These are phyloP conservation scores for Beroe ovata DNA, from an alignment of 37 sponge, comb jelly and placozoan genomes.

Conservation along the genomic window DNA sequence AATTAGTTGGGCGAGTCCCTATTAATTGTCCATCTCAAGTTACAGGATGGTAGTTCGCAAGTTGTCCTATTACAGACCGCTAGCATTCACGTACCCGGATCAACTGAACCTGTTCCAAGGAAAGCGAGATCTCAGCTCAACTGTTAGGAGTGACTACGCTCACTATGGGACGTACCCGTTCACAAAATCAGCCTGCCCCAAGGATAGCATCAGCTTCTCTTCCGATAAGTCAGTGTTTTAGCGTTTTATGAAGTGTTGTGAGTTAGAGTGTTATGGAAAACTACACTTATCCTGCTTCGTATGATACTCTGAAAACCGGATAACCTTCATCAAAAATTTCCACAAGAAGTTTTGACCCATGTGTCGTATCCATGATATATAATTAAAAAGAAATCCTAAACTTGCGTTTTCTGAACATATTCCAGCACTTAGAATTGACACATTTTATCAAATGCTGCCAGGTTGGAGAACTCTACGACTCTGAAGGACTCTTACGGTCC, in stretches of 20 bases:
- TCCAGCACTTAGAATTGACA: too few relatives aligned
- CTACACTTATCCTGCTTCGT: too few relatives aligned
- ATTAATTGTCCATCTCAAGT: too few relatives aligned
- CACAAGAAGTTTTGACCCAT: too few relatives aligned
- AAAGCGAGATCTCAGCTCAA: neutral
- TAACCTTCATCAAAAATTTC: too few relatives aligned
- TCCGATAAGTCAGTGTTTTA: neutral
- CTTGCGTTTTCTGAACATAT: too few relatives aligned
- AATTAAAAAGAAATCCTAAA: too few relatives aligned
- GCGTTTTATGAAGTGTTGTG: neutral
- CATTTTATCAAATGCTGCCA: too few relatives aligned
- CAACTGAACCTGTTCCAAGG: conserved; percentile 47
- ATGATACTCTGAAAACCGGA: too few relatives aligned
- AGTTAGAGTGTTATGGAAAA: too few relatives aligned
- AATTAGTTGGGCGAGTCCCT: too few relatives aligned
- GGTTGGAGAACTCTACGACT: conserved; percentile 28
- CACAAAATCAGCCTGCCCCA: neutral
- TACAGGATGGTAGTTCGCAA: neutral
- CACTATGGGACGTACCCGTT: neutral
- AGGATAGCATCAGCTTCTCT: conserved; percentile 1
- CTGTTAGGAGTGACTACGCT: neutral
- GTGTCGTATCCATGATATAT: too few relatives aligned
- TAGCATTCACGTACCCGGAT: conserved; percentile 22
- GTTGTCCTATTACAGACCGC: conserved; percentile 1
- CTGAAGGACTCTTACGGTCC: conserved; percentile 20